A percentile compares a stretch with the other conserved stretches of the same genome.
Evolutionary conservation across 2,113 vertebrate species (phyloP).

Genomic region (Cyrtonyx montezumae): DNA sequence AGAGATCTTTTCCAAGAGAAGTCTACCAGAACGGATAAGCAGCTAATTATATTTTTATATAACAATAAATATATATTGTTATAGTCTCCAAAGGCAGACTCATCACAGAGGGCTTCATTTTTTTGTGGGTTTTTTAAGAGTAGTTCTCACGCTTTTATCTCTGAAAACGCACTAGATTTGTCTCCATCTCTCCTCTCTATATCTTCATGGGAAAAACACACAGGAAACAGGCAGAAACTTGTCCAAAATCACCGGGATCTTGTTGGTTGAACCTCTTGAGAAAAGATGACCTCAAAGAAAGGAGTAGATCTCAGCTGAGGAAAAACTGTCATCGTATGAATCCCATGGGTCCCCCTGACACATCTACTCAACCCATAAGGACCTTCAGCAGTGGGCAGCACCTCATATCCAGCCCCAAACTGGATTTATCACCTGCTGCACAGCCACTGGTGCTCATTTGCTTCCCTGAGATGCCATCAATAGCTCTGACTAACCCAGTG

Average conservation of each 20-base stretch:
- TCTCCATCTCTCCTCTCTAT: background rate
- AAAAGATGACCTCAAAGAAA: background rate
- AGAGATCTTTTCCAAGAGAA: background rate
- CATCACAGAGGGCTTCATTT: background rate
- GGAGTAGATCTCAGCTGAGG: background rate
- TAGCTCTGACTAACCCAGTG: background rate
- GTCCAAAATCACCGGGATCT: background rate
- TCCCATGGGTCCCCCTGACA: background rate
- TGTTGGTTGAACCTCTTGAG: background rate
- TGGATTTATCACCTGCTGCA: background rate
- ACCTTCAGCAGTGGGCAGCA: background rate
- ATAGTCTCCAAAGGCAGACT: background rate
- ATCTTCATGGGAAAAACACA: background rate
- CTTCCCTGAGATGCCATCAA: background rate
- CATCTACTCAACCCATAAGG: rapidly evolving
- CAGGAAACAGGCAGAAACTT: background rate
- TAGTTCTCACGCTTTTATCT: background rate
- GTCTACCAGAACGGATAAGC: background rate
- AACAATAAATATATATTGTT: too few relatives aligned
- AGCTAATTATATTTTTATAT: too few relatives aligned
- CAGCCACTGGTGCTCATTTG: background rate
- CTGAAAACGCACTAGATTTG: background rate
- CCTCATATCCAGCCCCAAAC: background rate
- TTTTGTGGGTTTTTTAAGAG: background rate
- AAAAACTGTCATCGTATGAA: background rate